phyloP scores from a whole-genome alignment of 2,888 invertebrate genomes.

The Pterostichus niger region DNA sequence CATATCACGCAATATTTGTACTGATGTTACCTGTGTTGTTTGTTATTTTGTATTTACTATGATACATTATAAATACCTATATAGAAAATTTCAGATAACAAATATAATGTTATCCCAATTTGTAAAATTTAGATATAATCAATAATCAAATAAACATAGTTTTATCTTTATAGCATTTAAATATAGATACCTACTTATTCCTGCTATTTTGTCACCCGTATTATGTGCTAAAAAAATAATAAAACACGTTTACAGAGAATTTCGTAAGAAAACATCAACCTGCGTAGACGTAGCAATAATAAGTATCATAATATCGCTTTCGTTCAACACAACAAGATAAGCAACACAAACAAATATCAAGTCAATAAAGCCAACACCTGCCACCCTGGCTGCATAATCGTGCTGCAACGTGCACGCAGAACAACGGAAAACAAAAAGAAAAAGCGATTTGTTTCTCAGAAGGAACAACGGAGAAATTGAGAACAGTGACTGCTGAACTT shows the following conservation, averaged over 20 bases:
- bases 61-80: no score
- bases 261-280: background rate
- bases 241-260: background rate
- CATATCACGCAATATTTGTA: no score
- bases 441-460: conserved; percentile 41
- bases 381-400: conserved; percentile 41
- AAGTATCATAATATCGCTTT: conserved; percentile 16
- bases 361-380: conserved; percentile 51
- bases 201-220: no score
- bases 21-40: no score
- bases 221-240: no score
- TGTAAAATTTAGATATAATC: no score
- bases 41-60: no score
- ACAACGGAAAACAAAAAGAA: conserved; percentile 46
- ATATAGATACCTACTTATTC: no score
- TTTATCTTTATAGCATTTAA: no score
- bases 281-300: conserved; percentile 40
- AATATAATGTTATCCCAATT: no score
- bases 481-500: conserved; percentile 1
- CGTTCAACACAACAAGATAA: conserved; percentile 25
- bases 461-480: background rate
- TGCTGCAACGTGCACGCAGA: background rate
- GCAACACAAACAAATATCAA: conserved; percentile 35
- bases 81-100: no score
- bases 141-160: no score